A percentile compares a stretch with the other conserved stretches of the same genome.
phyloP scores from a whole-genome alignment of 1,140 invertebrate species.

The Saccostrea cuccullata region DNA sequence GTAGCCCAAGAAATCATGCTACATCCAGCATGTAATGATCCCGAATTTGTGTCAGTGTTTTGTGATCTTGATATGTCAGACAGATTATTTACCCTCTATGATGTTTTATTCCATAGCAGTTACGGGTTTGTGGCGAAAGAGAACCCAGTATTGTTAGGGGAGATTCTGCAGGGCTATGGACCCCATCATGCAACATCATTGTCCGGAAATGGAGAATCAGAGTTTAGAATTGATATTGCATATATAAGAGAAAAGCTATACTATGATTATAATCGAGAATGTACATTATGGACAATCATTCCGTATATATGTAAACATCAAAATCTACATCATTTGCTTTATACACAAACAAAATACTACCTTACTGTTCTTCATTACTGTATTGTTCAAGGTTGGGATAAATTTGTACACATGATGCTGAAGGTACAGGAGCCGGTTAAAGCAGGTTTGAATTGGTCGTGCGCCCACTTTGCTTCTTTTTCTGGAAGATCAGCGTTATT shows the following conservation, averaged over 20 bases:
- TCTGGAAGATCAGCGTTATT: neutral
- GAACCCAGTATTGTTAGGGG: neutral
- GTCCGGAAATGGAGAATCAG: no score
- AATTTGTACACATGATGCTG: neutral
- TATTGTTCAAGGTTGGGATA: neutral
- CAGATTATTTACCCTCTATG: neutral
- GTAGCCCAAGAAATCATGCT: no score
- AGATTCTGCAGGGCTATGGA: neutral
- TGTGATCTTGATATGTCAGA: neutral
- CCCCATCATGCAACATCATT: neutral
- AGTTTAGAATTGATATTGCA: no score
- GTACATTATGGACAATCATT: no score
- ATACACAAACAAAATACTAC: no score
- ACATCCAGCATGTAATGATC: neutral
- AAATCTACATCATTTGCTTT: no score
- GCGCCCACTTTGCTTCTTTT: neutral
- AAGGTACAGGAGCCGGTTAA: neutral
- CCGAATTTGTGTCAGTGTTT: neutral
- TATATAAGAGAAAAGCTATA: no score
- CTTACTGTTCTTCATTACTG: neutral
- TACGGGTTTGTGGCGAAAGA: neutral
- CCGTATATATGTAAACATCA: no score
- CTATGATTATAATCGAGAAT: no score
- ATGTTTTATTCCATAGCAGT: neutral
- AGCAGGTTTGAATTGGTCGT: neutral